A percentile compares a stretch with the other conserved stretches of the same genome.
These are phyloP conservation scores for Ylistrum balloti DNA, from an alignment of 1,140 invertebrate genomes.

Conservation along the genomic window DNA sequence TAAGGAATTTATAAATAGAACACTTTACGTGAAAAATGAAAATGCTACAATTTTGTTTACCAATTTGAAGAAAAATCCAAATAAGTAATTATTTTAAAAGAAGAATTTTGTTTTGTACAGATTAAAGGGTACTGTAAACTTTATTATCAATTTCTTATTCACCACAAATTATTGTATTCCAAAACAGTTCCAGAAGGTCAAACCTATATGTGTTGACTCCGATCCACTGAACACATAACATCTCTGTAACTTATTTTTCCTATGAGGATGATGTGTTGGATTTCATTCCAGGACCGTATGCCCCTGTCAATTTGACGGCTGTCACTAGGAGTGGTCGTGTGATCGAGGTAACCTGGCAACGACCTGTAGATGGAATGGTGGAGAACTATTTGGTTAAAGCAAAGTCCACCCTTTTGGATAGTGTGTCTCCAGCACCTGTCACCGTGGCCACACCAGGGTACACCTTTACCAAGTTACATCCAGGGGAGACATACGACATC, in stretches of 20 bases:
- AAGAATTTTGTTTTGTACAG: too few species aligned
- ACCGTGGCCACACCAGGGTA: constrained; percentile 32
- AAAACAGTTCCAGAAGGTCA: too few species aligned
- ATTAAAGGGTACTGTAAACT: too few species aligned
- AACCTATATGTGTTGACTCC: too few species aligned
- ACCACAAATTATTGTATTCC: too few species aligned
- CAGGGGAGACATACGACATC: constrained; percentile 70
- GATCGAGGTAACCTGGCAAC: constrained; percentile 61
- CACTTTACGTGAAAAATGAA: background rate
- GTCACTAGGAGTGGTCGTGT: constrained; percentile 48
- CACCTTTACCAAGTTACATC: constrained; percentile 57
- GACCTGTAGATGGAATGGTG: constrained; percentile 58
- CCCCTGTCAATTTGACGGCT: constrained; percentile 57
- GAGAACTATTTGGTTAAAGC: constrained; percentile 64
- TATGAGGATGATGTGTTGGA: too few species aligned
- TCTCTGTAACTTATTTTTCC: too few species aligned
- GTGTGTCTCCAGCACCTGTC: constrained; percentile 3
- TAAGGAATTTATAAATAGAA: constrained; percentile 46
- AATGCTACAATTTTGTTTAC: too few species aligned
- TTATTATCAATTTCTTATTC: too few species aligned
- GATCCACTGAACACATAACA: too few species aligned
- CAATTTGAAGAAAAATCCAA: too few species aligned
- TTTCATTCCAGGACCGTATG: constrained; percentile 61
- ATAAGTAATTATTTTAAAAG: too few species aligned
- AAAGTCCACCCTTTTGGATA: constrained; percentile 41